Base-by-base conservation (phyloP, 2,888 invertebrate genomes). In the Caenorhabditis parvicauda region DNA sequence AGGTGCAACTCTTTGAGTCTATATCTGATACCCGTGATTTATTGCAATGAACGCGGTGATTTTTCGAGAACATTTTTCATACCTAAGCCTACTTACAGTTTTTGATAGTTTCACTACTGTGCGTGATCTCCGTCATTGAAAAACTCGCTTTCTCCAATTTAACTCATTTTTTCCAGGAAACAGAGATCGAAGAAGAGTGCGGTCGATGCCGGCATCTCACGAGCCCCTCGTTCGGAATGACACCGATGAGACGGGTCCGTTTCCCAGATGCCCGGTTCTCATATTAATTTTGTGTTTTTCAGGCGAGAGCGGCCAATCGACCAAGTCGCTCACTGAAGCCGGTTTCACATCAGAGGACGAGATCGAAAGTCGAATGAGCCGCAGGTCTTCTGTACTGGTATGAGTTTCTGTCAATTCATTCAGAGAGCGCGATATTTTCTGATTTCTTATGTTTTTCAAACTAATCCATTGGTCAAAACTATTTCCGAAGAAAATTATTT, bases 381-480 rank as follows among this genome's bases (percentile, higher is more conserved):
- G 72, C 44, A 53, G 72, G 22, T 67, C 67, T 29, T 67, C 67
- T 12, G 72, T 72, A 14, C 54, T 72, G 53, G 64, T 64, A 53
- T 52, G 49, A 46, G 53, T 51, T 52, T 29, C 19, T 48, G 27
- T 21, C 17, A 24, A 22, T 4, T 22, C 19, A 5, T 7, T 39
- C 14, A 17, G 47, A 47, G 32, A 35, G 12, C 35, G n/a, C n/a
- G n/a, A n/a, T n/a, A n/a, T n/a, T n/a, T n/a, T n/a, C n/a, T n/a
- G n/a, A 2, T 19, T 28, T 41, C 21, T 39, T 25, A 9, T 25
- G 24, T 29, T 46, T 38, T 38, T 39, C 42, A 42, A 3, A 17
- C 24, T 22, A 3, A 21, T 19, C 28, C 3, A 9, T 37, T 2
- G 6, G 17, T 32, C 17, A 17, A 17, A 6, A 5, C 22, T 39